A percentile compares a stretch with the other conserved stretches of the same genome.
phyloP scores from a whole-genome alignment of 2,888 invertebrate species.

The Plagiodera versicolora region DNA sequence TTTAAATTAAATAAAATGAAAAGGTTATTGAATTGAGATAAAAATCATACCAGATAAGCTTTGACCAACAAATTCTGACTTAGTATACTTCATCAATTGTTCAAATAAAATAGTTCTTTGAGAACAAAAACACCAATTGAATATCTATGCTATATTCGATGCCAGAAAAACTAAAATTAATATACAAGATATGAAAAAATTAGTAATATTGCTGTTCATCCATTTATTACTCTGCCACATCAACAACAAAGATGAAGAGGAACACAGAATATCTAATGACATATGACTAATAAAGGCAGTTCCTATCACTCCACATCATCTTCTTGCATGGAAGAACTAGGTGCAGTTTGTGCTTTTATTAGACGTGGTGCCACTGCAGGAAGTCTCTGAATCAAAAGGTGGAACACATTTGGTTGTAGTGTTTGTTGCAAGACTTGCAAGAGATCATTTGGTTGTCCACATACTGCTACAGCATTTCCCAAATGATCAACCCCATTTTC shows the following conservation, averaged over 20 bases:
- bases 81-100: too few species aligned
- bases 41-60: too few species aligned
- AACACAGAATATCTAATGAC: constrained; percentile 37
- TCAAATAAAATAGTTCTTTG: too few species aligned
- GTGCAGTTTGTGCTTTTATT: constrained; percentile 45
- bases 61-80: too few species aligned
- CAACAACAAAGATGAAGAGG: constrained; percentile 28
- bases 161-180: constrained; percentile 26
- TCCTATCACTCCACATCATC: constrained; percentile 52
- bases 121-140: constrained; percentile 9
- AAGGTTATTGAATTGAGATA: too few species aligned
- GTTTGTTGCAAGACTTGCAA: constrained; percentile 89
- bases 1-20: too few species aligned
- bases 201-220: constrained; percentile 36
- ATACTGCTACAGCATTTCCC: constrained; percentile 95
- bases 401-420: constrained; percentile 92
- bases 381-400: constrained; percentile 80
- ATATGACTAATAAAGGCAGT: constrained; percentile 38
- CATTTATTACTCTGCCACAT: constrained; percentile 34
- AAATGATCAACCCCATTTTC: constrained; percentile 94
- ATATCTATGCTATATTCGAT: constrained; percentile 7
- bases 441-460: constrained; percentile 91
- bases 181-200: constrained; percentile 35
- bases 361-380: constrained; percentile 62
- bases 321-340: constrained; percentile 45